Base-by-base conservation (phyloP, 2,888 invertebrate species). In the Mamestra brassicae region DNA sequence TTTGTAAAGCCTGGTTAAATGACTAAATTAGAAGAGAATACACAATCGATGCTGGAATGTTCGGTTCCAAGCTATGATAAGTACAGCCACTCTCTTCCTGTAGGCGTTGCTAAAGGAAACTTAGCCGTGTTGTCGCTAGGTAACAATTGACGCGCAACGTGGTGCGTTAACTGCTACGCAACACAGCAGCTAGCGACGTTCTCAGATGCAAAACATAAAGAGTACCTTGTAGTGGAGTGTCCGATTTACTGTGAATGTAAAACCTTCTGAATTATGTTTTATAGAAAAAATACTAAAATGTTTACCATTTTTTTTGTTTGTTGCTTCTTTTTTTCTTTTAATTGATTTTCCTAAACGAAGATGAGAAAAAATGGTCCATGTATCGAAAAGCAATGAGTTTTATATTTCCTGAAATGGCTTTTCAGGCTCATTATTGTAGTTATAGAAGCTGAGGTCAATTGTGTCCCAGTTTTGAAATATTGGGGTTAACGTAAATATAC, bases 1-100 rank as follows among this genome's bases (percentile, higher is more conserved):
- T 79, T 65, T 55, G 54, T 61, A n/a, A 36, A 55, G 50, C 50
- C 60, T 45, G 26, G 45, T 42, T 62, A 61, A n/a, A 36, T 73
- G 36, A 61, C 38, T 52, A 61, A 26, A 66, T 66, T 42, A 54
- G 38, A 38, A 67, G 11, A 50, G 26, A 63, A 54, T 42, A 54
- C 38, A 72, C 54, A 55, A 65, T 8, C 13, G 13, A 50, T 55
- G 42, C 55, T 36, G 42, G 36, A 1, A 63, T n/a, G 52, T 57
- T 58, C 11, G 17, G 4, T n/a, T 26, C 8, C 50, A 26, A 77
- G 50, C 42, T 55, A 45, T 36, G 60, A 57, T 55, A 36, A 57
- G n/a, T 69, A 50, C 50, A 38, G 47, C 71, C 58, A 63, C 57
- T 65, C 34, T 54, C 58, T 34, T 54, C 38, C 15, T 54, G 54